Conservation (phyloP, 2,797 vertebrate genomes). For the Podargus strigoides region DNA sequence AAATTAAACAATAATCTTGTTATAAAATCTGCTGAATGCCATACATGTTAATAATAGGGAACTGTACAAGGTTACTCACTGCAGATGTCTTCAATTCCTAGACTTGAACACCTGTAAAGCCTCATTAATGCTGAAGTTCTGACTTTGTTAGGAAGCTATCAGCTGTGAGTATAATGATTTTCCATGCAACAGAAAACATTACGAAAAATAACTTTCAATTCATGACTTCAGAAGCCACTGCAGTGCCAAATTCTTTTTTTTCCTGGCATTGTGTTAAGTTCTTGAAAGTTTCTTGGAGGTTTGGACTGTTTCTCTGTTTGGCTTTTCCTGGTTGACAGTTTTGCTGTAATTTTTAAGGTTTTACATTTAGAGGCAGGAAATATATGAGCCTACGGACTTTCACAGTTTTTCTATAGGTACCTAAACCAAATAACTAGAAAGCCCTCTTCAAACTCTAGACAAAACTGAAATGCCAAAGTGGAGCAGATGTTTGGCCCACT, state of each 20-base stretch:
- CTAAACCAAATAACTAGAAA: neutral
- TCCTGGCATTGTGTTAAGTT: neutral
- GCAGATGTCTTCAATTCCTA: neutral
- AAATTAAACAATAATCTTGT: neutral
- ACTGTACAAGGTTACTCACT: neutral
- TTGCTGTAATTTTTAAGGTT: neutral
- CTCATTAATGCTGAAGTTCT: neutral
- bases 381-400: neutral
- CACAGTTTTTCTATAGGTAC: neutral
- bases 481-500: constrained; percentile 14
- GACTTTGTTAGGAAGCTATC: neutral
- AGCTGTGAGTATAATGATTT: neutral
- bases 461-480: constrained; percentile 15
- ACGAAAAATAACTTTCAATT: neutral
- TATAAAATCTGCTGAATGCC: neutral
- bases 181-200: neutral
- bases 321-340: neutral
- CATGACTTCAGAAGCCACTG: neutral
- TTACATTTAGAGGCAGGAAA: neutral
- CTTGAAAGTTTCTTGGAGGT: neutral
- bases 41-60: neutral
- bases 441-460: neutral
- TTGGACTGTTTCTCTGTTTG: neutral
- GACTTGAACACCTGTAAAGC: neutral
- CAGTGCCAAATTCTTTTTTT: neutral